These are phyloP conservation scores for Caenorhabditis sp. DNA, from an alignment of 2,888 invertebrate species.

Conservation along the genomic window DNA sequence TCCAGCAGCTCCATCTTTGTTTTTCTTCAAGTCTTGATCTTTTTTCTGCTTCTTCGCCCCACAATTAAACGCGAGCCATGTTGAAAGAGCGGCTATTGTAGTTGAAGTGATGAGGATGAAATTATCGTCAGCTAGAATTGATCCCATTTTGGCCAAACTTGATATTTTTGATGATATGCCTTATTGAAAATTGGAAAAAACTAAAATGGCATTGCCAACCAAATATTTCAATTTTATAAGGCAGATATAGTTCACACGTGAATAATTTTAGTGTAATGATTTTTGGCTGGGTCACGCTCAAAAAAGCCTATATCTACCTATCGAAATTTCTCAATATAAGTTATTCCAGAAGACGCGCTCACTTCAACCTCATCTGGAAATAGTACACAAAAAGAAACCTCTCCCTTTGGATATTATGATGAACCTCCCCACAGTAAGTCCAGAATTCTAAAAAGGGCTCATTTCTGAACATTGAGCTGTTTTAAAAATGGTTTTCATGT, in stretches of 20 bases:
- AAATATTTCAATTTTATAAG: too few species aligned
- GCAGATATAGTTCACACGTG: too few species aligned
- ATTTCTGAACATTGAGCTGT: too few species aligned
- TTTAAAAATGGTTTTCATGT: too few species aligned
- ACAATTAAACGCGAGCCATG: not conserved
- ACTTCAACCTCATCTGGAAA: constrained; percentile 52
- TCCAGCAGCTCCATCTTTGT: not conserved
- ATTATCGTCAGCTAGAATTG: not conserved
- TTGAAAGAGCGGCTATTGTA: not conserved
- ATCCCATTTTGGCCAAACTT: not conserved
- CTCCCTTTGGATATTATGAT: constrained; percentile 42
- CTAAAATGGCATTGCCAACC: not conserved
- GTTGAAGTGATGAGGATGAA: not conserved
- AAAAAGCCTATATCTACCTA: too few species aligned
- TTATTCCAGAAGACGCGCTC: constrained; percentile 23
- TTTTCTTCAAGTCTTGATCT: not conserved
- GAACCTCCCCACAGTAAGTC: constrained; percentile 7
- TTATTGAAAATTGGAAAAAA: not conserved
- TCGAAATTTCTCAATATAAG: not conserved
- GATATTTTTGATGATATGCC: not conserved
- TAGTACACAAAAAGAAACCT: constrained; percentile 49
- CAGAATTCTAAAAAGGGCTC: not conserved
- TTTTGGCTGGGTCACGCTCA: too few species aligned
- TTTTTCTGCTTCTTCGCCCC: not conserved
- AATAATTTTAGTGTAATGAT: too few species aligned